Base-by-base conservation (phyloP, 2,113 vertebrate genomes). In the Peromyscus maniculatus region DNA sequence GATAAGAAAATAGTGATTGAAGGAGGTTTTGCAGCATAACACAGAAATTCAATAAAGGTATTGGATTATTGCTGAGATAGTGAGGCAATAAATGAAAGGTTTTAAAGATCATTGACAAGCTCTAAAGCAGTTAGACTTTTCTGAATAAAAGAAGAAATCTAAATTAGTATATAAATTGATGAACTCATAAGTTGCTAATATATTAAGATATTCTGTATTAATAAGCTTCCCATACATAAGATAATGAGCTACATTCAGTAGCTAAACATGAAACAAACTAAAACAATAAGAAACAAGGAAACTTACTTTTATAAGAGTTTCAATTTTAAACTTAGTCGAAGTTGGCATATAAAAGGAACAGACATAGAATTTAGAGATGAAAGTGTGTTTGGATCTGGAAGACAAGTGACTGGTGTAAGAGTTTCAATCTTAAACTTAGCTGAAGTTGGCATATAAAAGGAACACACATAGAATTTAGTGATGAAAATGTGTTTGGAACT, bases 81-180 rank as follows among this genome's bases (percentile, higher is more conserved):
- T 87, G 1, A 1, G 8, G 64, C 31, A 67, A 64, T 21, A 74
- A 72, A 36, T 69, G 16, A 90, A 55, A 66, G 19, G 59, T 67
- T 24, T 80, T 80, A 91, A 49, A 77, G 39, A 69, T 57, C 17
- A 69, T 52, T 64, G 21, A 64, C 49, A 88, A 91, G 87, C 75
- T 83, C 22, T 71, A 66, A 91, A 82, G 80, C 26, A 90, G 69
- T 43, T 80, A 82, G 16, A 64, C 62, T 66, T 69, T 74, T 10
- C 69, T 3, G 1, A 24, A 36, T 28, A 94, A 95, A 26, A 69
- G 75, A 89, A 43, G 21, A 87, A 96, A 43, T 43, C 1, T 87
- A 52, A 96, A 82, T 87, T 91, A 88, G 77, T 46, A 55, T 66
- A 43, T 22, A 83, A 91, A 67, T 82, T 67, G 2, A 67, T 74